phyloP scores from a whole-genome alignment of 2,797 vertebrate genomes.

The Delichon dasypus region DNA sequence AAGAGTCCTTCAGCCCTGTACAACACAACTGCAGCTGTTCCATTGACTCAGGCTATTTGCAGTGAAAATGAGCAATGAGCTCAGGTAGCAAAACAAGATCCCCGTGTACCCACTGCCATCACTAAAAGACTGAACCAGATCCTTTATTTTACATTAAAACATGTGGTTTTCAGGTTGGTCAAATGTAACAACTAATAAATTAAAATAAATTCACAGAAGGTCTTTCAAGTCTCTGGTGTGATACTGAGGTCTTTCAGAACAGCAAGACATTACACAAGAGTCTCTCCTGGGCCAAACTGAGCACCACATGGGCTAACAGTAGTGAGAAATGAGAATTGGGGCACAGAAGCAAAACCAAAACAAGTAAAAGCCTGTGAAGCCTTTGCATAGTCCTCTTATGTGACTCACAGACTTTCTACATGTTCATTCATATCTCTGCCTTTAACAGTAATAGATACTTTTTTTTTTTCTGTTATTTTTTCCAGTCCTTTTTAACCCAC shows the following conservation, averaged over 20 bases:
- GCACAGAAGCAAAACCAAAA: neutral
- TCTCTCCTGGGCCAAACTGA: neutral
- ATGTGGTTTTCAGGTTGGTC: neutral
- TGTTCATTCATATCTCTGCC: neutral
- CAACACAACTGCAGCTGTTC: conserved; percentile 14
- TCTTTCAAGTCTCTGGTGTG: neutral
- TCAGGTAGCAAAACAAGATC: conserved; percentile 22
- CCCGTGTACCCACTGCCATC: neutral
- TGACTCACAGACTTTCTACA: neutral
- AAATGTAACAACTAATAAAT: neutral
- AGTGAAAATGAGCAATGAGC: neutral
- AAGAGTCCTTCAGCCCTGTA: neutral
- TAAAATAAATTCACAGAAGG: neutral
- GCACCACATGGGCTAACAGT: fast-evolving
- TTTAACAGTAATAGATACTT: neutral
- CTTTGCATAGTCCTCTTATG: neutral
- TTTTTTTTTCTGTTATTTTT: neutral
- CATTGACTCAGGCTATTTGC: neutral
- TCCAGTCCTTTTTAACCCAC: neutral
- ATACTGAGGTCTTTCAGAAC: neutral
- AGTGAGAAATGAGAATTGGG: neutral
- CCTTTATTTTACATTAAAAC: neutral
- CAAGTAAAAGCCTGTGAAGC: neutral
- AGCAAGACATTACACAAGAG: neutral
- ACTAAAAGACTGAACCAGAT: neutral